Percentiles rank a stretch among this genome's conserved stretches.
Evolutionary conservation across 2,888 invertebrate genomes (phyloP).

Genomic region (Drosophila ezoana): DNA sequence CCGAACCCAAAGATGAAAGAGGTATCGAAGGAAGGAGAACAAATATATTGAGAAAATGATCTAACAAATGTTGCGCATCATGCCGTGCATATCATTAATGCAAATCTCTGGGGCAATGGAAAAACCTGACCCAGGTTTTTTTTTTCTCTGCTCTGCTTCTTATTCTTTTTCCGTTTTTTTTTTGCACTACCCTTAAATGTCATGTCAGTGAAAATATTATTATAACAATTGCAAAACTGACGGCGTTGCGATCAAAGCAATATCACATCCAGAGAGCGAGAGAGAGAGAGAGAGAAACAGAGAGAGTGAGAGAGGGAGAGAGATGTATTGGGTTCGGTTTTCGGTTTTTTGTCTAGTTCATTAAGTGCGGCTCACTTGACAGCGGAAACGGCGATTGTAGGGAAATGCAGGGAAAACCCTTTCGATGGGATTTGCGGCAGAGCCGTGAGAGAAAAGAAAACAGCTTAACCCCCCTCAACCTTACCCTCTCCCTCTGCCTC

Average conservation of each 20-base stretch:
- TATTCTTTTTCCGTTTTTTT: conserved; percentile 13
- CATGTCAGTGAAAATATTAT: conserved; percentile 74
- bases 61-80: conserved; percentile 43
- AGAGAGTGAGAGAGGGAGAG: background rate
- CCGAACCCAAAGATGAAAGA: conserved; percentile 8
- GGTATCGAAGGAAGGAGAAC: too few relatives aligned
- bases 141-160: conserved; percentile 8
- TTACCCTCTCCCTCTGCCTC: background rate
- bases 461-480: conserved; percentile 40
- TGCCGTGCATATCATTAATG: conserved; percentile 70
- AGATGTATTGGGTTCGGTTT: conserved; percentile 4
- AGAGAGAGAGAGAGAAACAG: background rate
- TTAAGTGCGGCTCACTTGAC: conserved; percentile 80
- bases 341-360: conserved; percentile 54
- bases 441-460: conserved; percentile 68
- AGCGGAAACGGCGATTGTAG: conserved; percentile 27
- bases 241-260: conserved; percentile 28
- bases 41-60: conserved; percentile 9
- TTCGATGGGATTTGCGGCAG: conserved; percentile 54
- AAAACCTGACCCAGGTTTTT: conserved; percentile 18
- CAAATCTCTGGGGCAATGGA: conserved; percentile 62
- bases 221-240: conserved; percentile 68
- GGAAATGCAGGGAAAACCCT: conserved; percentile 31
- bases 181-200: conserved; percentile 63
- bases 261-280: background rate